Evolutionary conservation across 2,113 vertebrate species (phyloP).

Genomic region (Pseudonaja textilis): DNA sequence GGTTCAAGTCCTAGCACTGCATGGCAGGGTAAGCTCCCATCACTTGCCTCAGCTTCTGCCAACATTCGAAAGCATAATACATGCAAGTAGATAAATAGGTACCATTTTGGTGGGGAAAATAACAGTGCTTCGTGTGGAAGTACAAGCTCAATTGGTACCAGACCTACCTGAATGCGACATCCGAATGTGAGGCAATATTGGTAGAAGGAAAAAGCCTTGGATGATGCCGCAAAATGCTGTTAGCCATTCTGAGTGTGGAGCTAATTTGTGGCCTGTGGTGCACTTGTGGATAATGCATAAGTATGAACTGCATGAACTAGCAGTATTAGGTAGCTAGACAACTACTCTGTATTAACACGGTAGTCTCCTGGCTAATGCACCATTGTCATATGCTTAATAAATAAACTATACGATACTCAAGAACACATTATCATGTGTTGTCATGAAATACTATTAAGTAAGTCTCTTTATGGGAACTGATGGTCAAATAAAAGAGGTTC

Average conservation of each 20-base stretch:
- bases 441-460: slow-evolving; percentile 2
- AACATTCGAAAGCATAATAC: neutral
- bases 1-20: neutral
- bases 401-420: neutral
- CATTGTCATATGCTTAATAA: neutral
- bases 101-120: neutral
- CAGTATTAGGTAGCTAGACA: neutral
- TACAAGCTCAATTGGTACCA: neutral
- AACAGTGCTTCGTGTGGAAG: neutral
- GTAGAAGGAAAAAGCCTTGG: neutral
- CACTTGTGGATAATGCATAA: neutral
- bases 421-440: slow-evolving; percentile 2
- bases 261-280: neutral
- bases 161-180: neutral
- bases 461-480: slow-evolving; percentile 19
- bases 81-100: neutral
- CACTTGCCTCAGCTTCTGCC: neutral
- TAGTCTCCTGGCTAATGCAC: neutral
- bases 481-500: slow-evolving; percentile 14
- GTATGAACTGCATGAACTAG: neutral
- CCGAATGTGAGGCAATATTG: neutral
- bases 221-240: neutral
- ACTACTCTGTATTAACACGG: neutral
- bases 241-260: neutral
- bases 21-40: neutral